phyloP scores from a whole-genome alignment of 2,113 vertebrate genomes.

The Abramis brama region DNA sequence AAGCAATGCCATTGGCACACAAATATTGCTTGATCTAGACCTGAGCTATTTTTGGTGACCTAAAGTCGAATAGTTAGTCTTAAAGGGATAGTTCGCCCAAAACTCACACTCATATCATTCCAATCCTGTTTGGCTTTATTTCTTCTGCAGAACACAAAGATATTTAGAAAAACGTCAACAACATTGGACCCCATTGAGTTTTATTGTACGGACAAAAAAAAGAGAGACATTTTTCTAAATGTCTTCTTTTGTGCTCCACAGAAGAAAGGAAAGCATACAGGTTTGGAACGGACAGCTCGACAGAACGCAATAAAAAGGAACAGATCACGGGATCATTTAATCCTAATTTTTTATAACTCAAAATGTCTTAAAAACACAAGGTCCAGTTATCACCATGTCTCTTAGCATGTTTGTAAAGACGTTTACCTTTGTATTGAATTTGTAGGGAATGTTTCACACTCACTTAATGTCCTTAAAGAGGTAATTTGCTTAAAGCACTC shows the following conservation, averaged over 20 bases:
- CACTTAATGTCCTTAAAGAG: neutral
- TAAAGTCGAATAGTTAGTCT: neutral
- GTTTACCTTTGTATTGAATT: neutral
- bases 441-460: neutral
- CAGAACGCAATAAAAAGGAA: neutral
- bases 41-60: too few relatives aligned
- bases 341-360: neutral
- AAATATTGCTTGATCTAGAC: too few relatives aligned
- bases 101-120: neutral
- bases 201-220: neutral
- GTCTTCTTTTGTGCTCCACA: neutral
- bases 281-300: neutral
- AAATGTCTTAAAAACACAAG: neutral
- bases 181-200: neutral
- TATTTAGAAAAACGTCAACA: neutral
- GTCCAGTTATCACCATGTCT: neutral
- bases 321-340: neutral
- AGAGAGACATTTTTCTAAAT: neutral
- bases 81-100: neutral
- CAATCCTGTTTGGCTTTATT: neutral
- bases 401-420: neutral
- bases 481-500: slow-evolving; percentile 8
- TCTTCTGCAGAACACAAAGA: neutral
- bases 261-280: neutral
- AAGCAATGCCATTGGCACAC: neutral